Base-by-base conservation (phyloP, 35 echinoderm and acorn worm genomes). In the Patiria miniata region DNA sequence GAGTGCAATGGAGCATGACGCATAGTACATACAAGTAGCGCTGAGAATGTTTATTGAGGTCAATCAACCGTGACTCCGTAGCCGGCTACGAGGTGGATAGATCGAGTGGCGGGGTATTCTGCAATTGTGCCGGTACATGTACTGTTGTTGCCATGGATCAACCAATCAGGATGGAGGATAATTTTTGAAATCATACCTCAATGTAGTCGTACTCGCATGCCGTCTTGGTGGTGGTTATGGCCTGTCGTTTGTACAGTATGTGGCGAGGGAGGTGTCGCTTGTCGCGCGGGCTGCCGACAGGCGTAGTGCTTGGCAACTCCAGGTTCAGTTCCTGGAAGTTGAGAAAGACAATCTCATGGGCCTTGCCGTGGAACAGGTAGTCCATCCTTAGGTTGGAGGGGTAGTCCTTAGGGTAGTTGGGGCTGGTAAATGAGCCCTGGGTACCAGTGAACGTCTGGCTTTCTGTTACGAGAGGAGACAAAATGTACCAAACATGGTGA, bases 191-290 rank as follows among this genome's bases (percentile, higher is more conserved):
- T 37, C 44, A 51, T 84, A 90, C 88, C 69, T 44, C 30, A 10
- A 90, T 81, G 26, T 21, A 90, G 61, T 90, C 88, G 38, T 90
- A 78, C 8, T 52, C 58, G 53, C 88, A 90, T 36, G 42, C 81
- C 17, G 81, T 73, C 12, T 36, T 1, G 7, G 38, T 57, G 61
- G n/a, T 22, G 34, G 44, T 15, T 39, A 61, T 12, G 0, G 79
- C 81, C 81, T 87, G 85, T 15, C 85, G 52, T 51, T 79, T 78
- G 50, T 87, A 87, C 19, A 73, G 65, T 10, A 34, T 30, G 29
- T 73, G 57, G 19, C 28, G 19, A 6, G 57, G 57, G 19, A n/a
- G 19, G 0, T 21, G 26, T 30, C 65, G 23, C 65, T 23, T 73
- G 26, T 37, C 18, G 19, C 38, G 50, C 32, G 29, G 15, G 8